Evolutionary conservation across 2,888 invertebrate species (phyloP).

Genomic region (Dasysyrphus tricinctus): DNA sequence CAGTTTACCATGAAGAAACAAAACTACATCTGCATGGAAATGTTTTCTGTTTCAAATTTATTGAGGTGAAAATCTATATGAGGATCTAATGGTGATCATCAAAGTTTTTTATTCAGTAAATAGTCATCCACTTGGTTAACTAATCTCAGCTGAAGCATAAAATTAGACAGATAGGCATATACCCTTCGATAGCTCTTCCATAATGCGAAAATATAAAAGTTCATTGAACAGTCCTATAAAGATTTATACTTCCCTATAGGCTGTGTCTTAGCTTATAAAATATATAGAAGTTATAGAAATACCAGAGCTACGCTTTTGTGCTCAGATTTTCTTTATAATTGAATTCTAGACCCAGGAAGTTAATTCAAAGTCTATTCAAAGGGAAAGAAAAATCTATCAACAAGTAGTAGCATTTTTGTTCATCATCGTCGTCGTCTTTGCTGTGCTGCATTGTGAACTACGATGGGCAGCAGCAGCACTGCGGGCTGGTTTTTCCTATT

Average conservation of each 20-base stretch:
- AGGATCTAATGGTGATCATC: neutral
- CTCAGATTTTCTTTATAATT: conserved; percentile 59
- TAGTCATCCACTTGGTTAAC: neutral
- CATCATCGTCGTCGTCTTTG: conserved; percentile 1
- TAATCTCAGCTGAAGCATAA: conserved; percentile 1
- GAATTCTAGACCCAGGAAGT: conserved; percentile 75
- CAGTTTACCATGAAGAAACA: no score
- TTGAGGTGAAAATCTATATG: neutral
- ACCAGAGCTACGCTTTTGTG: conserved; percentile 59
- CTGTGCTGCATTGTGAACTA: neutral
- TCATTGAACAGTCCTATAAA: conserved; percentile 50
- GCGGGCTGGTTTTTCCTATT: conserved; percentile 55
- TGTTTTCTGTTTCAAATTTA: neutral
- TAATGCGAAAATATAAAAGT: conserved; percentile 34
- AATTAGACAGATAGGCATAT: neutral
- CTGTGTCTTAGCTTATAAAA: conserved; percentile 16
- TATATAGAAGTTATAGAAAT: neutral
- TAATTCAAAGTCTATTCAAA: conserved; percentile 66
- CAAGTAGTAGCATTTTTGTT: conserved; percentile 64
- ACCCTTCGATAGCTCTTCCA: neutral
- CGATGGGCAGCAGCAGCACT: neutral
- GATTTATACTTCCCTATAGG: conserved; percentile 24
- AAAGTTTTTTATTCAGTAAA: neutral
- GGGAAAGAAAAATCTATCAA: conserved; percentile 69
- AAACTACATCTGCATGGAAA: no score